Evolutionary conservation across 2,888 invertebrate genomes (phyloP), one percentile per base, ranked within the genome.

Genomic region (Neocrepidodera transversa): DNA sequence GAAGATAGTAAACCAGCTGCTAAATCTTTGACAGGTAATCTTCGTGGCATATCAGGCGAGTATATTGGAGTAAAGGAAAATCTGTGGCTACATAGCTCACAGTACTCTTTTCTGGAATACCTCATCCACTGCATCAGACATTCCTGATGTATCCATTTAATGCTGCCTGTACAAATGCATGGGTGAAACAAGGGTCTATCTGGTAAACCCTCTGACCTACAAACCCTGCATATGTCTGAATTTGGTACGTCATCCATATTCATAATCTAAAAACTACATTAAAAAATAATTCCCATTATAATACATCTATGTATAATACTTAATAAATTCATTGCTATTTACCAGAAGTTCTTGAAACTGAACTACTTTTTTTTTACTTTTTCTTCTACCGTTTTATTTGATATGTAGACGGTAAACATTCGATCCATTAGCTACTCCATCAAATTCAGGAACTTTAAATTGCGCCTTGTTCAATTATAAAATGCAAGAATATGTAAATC

Each of bases 21-120:
- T 6, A 99, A 92, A 79, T 98, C 98, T 66, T 89, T 87, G 23
- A 99, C 82, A 0, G 99, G 99, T 71, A 99, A 82, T 61, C 97
- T 86, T 62, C 97, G 88, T n/a, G 99, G 99, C 99, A 99, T 99
- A 78, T 99, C 98, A 20, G 97, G 95, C n/a, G 97, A 95, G 81
- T 99, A 99, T 71, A 99, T 98, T 20, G 99, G 99, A 75, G 95
- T 96, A 76, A 99, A 99, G 2, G 96, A 95, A 81, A 98, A 99
- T 61, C 95, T 88, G 81, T 99, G 94, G 63, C 97, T 95, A 80
- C 98, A 99, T 66, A 99, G 82, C 80, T 99, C 99, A 83, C 99
- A 99, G 77, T 95, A 97, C 80, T 99, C 98, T 82, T 98, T 98
- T 69, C 96, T 88, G 63, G 97, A 97, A 80, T 99, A 98, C 66